Conservation (phyloP, 2,113 vertebrate species). For the Cavia porcellus region DNA sequence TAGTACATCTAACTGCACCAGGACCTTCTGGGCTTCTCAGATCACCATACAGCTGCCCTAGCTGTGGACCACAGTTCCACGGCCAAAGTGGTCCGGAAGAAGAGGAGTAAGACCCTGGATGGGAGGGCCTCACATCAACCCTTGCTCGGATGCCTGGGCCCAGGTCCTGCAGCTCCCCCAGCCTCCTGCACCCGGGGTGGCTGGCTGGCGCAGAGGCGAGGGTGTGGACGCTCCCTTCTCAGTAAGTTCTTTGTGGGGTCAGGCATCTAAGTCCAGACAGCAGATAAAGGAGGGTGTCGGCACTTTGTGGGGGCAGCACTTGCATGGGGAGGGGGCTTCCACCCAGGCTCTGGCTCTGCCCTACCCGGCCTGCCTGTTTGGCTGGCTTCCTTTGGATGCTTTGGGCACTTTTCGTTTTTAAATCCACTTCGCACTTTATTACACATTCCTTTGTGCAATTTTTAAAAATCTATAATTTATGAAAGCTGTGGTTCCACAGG, state of each 20-base stretch:
- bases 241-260: not conserved
- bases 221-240: not conserved
- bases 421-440: constrained; percentile 46
- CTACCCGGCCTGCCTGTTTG: accelerated
- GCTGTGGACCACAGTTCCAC: not conserved
- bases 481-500: constrained; percentile 70
- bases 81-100: not conserved
- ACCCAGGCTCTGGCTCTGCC: accelerated
- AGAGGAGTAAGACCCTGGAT: not conserved
- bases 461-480: constrained; percentile 83
- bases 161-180: not conserved
- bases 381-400: not conserved
- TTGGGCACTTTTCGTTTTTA: not conserved
- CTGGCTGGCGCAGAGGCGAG: accelerated
- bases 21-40: not conserved
- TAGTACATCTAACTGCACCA: not conserved
- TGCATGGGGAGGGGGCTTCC: accelerated
- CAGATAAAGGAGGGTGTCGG: accelerated
- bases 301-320: not conserved
- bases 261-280: not conserved
- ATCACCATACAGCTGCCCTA: not conserved
- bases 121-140: not conserved
- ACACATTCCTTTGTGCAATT: constrained; percentile 39
- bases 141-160: not conserved
- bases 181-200: accelerated